Percentiles rank a stretch among this genome's conserved stretches.
Evolutionary conservation across 2,888 invertebrate species (phyloP).

Genomic region (Bembecia ichneumoniformis): DNA sequence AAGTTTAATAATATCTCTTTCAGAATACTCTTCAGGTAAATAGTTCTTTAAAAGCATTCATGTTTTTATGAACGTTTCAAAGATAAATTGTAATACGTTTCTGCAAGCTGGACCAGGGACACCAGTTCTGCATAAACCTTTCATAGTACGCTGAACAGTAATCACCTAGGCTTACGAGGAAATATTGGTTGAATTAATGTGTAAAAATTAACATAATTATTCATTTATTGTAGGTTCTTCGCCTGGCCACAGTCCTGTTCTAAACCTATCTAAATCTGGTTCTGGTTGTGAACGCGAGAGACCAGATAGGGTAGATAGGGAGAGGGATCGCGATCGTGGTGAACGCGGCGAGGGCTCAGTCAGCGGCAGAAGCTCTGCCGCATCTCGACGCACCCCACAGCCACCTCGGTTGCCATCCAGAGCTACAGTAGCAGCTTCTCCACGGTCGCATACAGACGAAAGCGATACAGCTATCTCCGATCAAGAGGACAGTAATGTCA

Average conservation of each 20-base stretch:
- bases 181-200: too few species aligned
- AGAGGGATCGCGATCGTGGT: slow-evolving; percentile 75
- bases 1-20: too few species aligned
- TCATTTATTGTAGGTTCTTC: slow-evolving; percentile 77
- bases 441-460: slow-evolving; percentile 83
- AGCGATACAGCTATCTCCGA: slow-evolving; percentile 90
- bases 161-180: too few species aligned
- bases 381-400: slow-evolving; percentile 74
- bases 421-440: slow-evolving; percentile 73
- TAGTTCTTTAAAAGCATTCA: too few species aligned
- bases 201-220: too few species aligned
- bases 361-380: slow-evolving; percentile 72
- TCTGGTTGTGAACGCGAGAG: slow-evolving; percentile 80
- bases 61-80: too few species aligned
- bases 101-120: too few species aligned
- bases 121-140: too few species aligned
- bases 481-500: slow-evolving; percentile 87
- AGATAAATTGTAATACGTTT: too few species aligned
- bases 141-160: too few species aligned
- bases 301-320: slow-evolving; percentile 73
- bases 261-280: slow-evolving; percentile 92
- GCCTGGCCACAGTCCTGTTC: slow-evolving; percentile 91
- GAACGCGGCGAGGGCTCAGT: slow-evolving; percentile 59
- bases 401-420: slow-evolving; percentile 67
- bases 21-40: too few species aligned